Conservation (phyloP, 2,888 invertebrate species). For the Spodoptera littoralis region DNA sequence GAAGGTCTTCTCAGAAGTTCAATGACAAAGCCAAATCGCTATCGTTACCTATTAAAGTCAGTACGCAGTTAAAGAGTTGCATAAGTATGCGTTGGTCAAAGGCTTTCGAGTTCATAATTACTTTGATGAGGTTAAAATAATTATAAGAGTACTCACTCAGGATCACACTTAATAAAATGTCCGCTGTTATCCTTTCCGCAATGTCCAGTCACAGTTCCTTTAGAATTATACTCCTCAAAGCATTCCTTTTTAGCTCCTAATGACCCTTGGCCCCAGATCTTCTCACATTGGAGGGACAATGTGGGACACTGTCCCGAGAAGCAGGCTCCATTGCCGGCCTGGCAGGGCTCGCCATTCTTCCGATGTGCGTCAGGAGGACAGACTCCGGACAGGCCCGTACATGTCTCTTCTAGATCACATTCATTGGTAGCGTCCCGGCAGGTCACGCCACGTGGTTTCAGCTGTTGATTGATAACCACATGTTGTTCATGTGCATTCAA, state of each 20-base stretch:
- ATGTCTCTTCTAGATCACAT: conserved; percentile 98
- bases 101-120: not conserved
- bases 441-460: conserved; percentile 92
- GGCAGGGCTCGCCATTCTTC: conserved; percentile 97
- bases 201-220: conserved; percentile 98
- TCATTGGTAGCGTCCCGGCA: conserved; percentile 97
- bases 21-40: too few relatives aligned
- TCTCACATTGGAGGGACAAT: conserved; percentile 95
- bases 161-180: conserved; percentile 95
- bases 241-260: conserved; percentile 95
- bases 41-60: too few relatives aligned
- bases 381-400: conserved; percentile 95
- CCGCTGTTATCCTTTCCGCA: conserved; percentile 95
- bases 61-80: too few relatives aligned
- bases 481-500: too few relatives aligned
- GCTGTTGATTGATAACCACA: conserved; percentile 78
- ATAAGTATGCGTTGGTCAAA: too few relatives aligned
- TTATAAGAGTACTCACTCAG: conserved; percentile 90
- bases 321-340: conserved; percentile 93
- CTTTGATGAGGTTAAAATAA: not conserved
- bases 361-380: conserved; percentile 97
- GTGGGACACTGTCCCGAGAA: conserved; percentile 98
- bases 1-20: too few relatives aligned
- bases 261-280: conserved; percentile 97
- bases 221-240: conserved; percentile 98